Base-by-base conservation (phyloP, 2,113 vertebrate genomes). In the Mixornis gularis region DNA sequence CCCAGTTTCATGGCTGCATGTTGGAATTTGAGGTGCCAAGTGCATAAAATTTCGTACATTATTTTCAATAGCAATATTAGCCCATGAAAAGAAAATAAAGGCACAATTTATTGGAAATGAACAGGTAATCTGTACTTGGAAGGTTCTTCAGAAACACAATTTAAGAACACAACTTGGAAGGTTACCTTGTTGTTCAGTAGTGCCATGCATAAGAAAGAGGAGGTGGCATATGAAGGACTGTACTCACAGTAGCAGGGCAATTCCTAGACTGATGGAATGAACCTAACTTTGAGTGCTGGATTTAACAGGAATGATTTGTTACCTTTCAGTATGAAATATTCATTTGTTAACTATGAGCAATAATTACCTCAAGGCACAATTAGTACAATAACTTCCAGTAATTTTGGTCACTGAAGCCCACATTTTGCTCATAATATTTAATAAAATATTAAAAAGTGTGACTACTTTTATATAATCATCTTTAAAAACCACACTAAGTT, bases 401-500 rank as follows among this genome's bases (percentile, higher is more conserved):
- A 97, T 97, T 92, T 96, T 92, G 93, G 85, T 94, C 92, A 88
- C 83, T 81, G 81, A 88, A 92, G 79, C 93, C 93, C 93, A 97
- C 96, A 95, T 96, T 97, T 97, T 97, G 92, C 89, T 96, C 95
- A 96, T 97, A 91, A 97, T 97, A 97, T 97, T 96, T 95, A 97
- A 97, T 97, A 97, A 97, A 97, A 98, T 96, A 97, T 98, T 97
- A 76, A 94, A 97, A 98, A 95, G 71, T 97, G 97, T 97, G 97
- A 97, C 97, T 98, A 95, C 97, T 98, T 98, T 98, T 97, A 98
- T 98, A 97, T 97, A 97, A 97, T 97, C 96, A 93, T 95, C 94
- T 97, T 98, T 98, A 97, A 98, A 98, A 98, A 96, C 94, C 97
- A 97, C 94, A 96, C 95, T 97, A 96, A 98, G 98, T 98, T 97